Evolutionary conservation across 2,797 vertebrate genomes (phyloP).

Genomic region (Helarctos malayanus): DNA sequence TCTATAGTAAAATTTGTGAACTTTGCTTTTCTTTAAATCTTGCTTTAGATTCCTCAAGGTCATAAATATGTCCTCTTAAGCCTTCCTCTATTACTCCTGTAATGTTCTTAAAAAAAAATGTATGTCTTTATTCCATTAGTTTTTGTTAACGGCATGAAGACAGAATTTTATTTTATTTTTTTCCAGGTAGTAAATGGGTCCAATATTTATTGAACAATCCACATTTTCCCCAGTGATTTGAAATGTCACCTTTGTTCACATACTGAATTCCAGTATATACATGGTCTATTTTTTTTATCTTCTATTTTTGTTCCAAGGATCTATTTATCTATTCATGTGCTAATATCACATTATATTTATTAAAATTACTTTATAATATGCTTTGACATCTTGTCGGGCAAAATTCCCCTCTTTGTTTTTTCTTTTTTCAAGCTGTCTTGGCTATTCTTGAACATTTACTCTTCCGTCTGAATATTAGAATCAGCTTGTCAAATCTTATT

Average conservation of each 20-base stretch:
- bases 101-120: neutral
- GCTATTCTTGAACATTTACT: constrained; percentile 54
- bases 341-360: constrained; percentile 83
- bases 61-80: neutral
- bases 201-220: neutral
- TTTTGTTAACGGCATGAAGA: constrained; percentile 18
- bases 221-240: neutral
- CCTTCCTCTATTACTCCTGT: neutral
- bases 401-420: constrained; percentile 73
- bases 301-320: constrained; percentile 75
- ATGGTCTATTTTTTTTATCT: constrained; percentile 48
- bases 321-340: constrained; percentile 83
- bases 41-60: neutral
- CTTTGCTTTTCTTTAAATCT: constrained; percentile 21
- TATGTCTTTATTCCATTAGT: neutral
- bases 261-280: neutral
- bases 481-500: constrained; percentile 73
- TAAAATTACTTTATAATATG: constrained; percentile 82
- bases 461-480: constrained; percentile 58
- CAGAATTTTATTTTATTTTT: constrained; percentile 21
- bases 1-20: neutral
- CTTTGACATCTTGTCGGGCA: constrained; percentile 82
- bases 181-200: neutral
- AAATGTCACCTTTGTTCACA: constrained; percentile 8
- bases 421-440: constrained; percentile 75